Base-by-base conservation (phyloP, 2,888 invertebrate genomes). In the Tenthredo scrophulariae region DNA sequence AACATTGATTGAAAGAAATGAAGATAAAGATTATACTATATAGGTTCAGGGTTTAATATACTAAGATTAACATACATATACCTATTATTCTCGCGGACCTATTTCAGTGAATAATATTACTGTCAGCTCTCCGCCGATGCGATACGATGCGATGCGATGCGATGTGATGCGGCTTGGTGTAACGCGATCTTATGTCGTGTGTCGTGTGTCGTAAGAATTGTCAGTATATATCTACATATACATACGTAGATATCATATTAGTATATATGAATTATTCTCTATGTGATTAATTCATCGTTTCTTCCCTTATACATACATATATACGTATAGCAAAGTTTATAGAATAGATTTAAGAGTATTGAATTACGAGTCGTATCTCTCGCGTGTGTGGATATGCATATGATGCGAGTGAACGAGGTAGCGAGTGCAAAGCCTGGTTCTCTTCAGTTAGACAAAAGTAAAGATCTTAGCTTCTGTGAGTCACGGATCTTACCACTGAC, bases 401-500 rank as follows among this genome's bases (percentile, higher is more conserved):
- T 46, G 67, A 67, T 33, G 33, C 67, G 33, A 65, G 65, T 62
- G 10, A 9, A 65, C 65, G 26, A 50, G 50, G 15, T 18, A 46
- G 46, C n/a, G 58, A 4, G 10, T 26, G 9, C 22, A 26, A 13
- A 62, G 26, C 62, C 62, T 62, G 26, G 10, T 13, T 40, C 29
- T 22, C 40, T 80, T 62, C 15, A 37, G 50, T 40, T n/a, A 22
- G 62, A 80, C 80, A 58, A 80, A 80, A 62, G 80, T 80, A 18
- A 40, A n/a, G 80, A 80, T 33, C 58, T 50, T 40, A 15, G 18
- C 67, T 43, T 40, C 46, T 37, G 67, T 83, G 83, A 83, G 46
- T 83, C 83, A 83, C 83, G 83, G 83, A 67, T 83, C 83, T 83
- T 83, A 33, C 83, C 83, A 40, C 83, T 83, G 83, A 83, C 83